phyloP scores from a whole-genome alignment of 2,888 invertebrate genomes.

The Volucella inflata region DNA sequence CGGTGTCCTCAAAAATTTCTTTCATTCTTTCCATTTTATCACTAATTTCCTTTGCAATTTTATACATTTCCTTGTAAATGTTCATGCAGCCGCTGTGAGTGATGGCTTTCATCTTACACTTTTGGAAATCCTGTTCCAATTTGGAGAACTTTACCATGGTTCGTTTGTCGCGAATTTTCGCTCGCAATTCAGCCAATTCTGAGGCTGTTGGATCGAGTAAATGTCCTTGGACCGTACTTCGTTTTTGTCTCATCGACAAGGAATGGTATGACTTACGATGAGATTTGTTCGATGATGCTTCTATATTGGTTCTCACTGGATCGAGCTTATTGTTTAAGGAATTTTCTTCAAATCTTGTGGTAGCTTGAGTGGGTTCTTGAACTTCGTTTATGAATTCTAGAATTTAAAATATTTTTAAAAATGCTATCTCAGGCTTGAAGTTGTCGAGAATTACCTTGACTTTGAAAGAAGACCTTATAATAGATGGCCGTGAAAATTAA shows the following conservation, averaged over 20 bases:
- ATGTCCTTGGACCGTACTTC: background rate
- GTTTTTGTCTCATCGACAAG: background rate
- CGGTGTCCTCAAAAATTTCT: constrained; percentile 79
- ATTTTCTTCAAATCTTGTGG: no score
- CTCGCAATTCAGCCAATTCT: constrained; percentile 78
- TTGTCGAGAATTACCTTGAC: constrained; percentile 32
- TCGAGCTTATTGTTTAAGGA: background rate
- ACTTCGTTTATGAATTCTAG: background rate
- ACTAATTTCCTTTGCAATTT: constrained; percentile 80
- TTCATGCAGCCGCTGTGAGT: constrained; percentile 79
- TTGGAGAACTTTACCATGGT: constrained; percentile 78
- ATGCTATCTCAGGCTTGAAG: background rate
- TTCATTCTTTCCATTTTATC: constrained; percentile 81
- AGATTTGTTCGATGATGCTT: background rate
- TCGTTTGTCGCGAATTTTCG: constrained; percentile 80
- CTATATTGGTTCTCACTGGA: background rate
- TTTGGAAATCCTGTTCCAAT: constrained; percentile 79
- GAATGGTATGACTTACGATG: background rate
- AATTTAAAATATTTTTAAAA: background rate
- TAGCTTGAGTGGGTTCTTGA: background rate
- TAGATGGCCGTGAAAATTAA: constrained; percentile 33
- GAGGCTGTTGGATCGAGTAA: constrained; percentile 64
- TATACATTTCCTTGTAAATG: constrained; percentile 80
- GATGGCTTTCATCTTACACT: constrained; percentile 79
- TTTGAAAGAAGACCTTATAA: constrained; percentile 45